Evolutionary conservation across 1,140 invertebrate genomes (phyloP).

Genomic region (Anadara kagoshimensis): DNA sequence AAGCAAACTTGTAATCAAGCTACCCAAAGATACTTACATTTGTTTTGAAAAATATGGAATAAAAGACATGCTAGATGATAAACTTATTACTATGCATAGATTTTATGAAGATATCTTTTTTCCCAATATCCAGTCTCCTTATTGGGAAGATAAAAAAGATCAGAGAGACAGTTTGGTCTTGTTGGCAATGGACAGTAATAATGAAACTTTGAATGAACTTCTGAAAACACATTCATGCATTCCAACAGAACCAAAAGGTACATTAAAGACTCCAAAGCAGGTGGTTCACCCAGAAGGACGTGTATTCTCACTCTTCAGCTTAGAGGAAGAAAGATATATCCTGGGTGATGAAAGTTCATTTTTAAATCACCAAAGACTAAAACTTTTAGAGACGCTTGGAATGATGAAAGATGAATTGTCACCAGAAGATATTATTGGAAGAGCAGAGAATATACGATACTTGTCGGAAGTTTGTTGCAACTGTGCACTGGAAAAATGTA

Average conservation of each 20-base stretch:
- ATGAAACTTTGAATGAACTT: conserved; percentile 21
- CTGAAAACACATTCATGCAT: conserved; percentile 35
- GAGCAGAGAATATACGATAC: conserved; percentile 20
- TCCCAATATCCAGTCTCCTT: background rate
- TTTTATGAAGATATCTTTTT: conserved; percentile 5
- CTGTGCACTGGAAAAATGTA: conserved; percentile 14
- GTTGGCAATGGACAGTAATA: conserved; percentile 1
- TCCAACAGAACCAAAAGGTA: conserved; percentile 17
- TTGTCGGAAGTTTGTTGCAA: background rate
- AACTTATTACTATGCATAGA: background rate
- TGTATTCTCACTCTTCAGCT: conserved; percentile 23
- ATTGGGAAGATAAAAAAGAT: background rate
- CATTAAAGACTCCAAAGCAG: conserved; percentile 30
- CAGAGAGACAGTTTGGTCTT: background rate
- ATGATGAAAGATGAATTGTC: conserved; percentile 39
- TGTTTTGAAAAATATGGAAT: background rate
- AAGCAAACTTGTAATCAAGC: too few relatives aligned
- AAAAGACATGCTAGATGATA: background rate
- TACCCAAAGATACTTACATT: too few relatives aligned
- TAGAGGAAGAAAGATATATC: background rate
- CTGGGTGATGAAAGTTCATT: background rate
- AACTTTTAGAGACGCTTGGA: conserved; percentile 13
- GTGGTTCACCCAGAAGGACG: conserved; percentile 21
- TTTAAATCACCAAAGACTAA: background rate
- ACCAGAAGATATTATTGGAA: conserved; percentile 30